These are phyloP conservation scores for Ormyrus pomaceus DNA, from an alignment of 2,888 invertebrate species.

Conservation along the genomic window DNA sequence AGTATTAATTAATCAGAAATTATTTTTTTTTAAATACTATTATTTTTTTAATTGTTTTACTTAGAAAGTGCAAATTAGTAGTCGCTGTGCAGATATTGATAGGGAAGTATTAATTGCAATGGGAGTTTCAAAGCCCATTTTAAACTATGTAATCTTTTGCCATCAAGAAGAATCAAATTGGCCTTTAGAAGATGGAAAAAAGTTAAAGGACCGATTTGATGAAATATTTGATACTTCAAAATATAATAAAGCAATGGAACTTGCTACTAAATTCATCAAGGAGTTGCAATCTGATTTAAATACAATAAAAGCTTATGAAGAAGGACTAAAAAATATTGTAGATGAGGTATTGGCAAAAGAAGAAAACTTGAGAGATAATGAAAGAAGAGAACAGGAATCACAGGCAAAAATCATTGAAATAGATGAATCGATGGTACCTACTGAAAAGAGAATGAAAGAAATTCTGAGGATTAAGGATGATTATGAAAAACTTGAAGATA, in stretches of 20 bases:
- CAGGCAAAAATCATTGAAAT: constrained; percentile 76
- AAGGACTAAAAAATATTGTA: constrained; percentile 78
- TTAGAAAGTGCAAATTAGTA: constrained; percentile 60
- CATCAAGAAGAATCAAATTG: constrained; percentile 99
- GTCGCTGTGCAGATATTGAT: constrained; percentile 84
- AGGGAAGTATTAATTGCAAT: constrained; percentile 82
- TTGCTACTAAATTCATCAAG: constrained; percentile 82
- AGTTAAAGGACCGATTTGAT: constrained; percentile 97
- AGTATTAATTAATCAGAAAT: not conserved
- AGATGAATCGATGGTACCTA: constrained; percentile 74
- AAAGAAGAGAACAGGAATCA: constrained; percentile 79
- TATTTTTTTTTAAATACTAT: not conserved
- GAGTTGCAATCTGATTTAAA: constrained; percentile 62
- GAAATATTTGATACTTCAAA: constrained; percentile 97
- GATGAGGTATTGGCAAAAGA: constrained; percentile 80
- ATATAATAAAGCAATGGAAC: constrained; percentile 93
- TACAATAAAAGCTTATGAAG: constrained; percentile 70
- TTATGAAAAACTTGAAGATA: constrained; percentile 70
- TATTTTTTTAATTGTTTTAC: not conserved
- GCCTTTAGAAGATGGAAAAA: constrained; percentile 96
- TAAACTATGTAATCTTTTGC: constrained; percentile 98
- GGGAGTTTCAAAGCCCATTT: constrained; percentile 95
- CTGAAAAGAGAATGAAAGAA: constrained; percentile 73
- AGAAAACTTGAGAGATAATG: constrained; percentile 80
- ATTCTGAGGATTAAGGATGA: constrained; percentile 72